Percentiles rank a stretch among this genome's conserved stretches.
phyloP scores from a whole-genome alignment of 2,888 invertebrate species.

The Lepas anatifera region DNA sequence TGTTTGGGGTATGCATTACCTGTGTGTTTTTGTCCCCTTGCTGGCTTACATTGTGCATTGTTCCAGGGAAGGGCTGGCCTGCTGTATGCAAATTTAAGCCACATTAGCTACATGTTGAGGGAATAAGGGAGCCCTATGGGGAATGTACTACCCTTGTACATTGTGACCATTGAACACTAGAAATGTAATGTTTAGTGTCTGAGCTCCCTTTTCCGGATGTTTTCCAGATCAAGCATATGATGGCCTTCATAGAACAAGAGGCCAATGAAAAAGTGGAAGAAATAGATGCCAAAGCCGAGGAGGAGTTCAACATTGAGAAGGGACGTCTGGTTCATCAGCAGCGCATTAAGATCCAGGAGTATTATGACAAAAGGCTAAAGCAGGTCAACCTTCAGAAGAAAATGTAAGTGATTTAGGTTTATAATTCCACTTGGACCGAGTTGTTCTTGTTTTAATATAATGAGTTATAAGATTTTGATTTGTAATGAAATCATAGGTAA shows the following conservation, averaged over 20 bases:
- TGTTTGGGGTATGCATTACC: no score
- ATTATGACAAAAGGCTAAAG: slow-evolving; percentile 97
- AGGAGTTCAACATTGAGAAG: slow-evolving; percentile 99
- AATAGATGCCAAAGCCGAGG: slow-evolving; percentile 99
- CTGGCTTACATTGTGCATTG: no score
- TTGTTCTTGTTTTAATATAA: no score
- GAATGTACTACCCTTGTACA: no score
- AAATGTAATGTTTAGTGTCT: neutral
- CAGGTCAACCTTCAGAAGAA: slow-evolving; percentile 98
- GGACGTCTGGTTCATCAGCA: slow-evolving; percentile 97
- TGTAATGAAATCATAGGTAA: no score
- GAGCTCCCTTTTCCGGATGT: slow-evolving; percentile 14
- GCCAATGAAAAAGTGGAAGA: slow-evolving; percentile 99
- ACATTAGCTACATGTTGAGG: no score
- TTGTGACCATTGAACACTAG: no score
- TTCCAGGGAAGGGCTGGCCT: no score
- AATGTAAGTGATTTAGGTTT: slow-evolving; percentile 49
- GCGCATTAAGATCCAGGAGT: slow-evolving; percentile 97
- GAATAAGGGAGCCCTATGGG: no score
- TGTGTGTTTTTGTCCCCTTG: no score
- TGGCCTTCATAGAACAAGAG: slow-evolving; percentile 99
- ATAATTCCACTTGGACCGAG: neutral
- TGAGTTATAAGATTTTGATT: no score
- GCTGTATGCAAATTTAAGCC: no score
- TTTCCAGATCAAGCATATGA: slow-evolving; percentile 97